Evolutionary conservation across 2,888 invertebrate genomes (phyloP), one percentile per base, ranked within the genome.

Genomic region (Volucella zonaria): DNA sequence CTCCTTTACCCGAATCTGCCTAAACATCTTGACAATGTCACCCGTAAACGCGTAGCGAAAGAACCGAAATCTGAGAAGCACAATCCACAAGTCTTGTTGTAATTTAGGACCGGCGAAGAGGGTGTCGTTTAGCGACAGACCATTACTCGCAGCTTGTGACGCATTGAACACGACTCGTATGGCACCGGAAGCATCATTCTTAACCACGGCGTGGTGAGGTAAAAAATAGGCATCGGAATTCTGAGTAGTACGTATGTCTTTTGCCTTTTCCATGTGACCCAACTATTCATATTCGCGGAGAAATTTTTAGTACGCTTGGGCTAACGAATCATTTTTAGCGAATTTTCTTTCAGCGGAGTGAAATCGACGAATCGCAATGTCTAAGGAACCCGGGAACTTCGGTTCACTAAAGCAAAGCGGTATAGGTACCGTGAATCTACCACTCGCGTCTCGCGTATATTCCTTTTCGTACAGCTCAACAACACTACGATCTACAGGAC

Each of bases 211-310:
- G 23, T 61, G 47, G 31, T 49, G 38, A 2, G 62, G 62, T 23
- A 62, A 11, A 31, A 62, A 62, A 31, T 47, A 12, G 1, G 38
- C n/a, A 47, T 64, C 49, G 14, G 62, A 23, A 31, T 64, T 23
- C n/a, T 31, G 31, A 31, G 8, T 31, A 47, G 47, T 31, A 64
- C n/a, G n/a, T 31, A 23, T 31, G 47, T 62, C 62, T 18, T 2
- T 62, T 15, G 38, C n/a, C 12, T 62, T 47, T 9, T 62, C 47
- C 47, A 62, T 62, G n/a, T 62, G 49, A 12, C 62, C 62, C 62
- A 62, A 64, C 6, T 49, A 49, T 49, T 47, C 49, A 64, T 64
- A 64, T 14, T 49, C 62, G 8, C 1, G 1, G 12, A 64, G 14
- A 14, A 64, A 64, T 38, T 31, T 52, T 6, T 23, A 2, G 4